Evolutionary conservation across 2,888 invertebrate species (phyloP), one percentile per base, ranked within the genome.

Genomic region (Drosophila greeni): DNA sequence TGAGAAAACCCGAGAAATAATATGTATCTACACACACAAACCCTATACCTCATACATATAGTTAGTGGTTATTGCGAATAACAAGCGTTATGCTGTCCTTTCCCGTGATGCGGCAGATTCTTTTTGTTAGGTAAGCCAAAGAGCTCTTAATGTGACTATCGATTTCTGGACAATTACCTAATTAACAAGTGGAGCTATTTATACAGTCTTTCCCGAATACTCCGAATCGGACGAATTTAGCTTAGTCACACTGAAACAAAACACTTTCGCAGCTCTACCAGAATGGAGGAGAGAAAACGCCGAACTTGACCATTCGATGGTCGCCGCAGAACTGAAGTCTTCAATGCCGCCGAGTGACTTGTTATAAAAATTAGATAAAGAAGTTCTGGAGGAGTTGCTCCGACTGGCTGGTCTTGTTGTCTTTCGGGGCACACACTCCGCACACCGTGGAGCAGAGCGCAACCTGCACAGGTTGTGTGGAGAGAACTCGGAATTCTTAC

Each of bases 351-450:
- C 74, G 57, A 74, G 68, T 58, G 56, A 70, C 84, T 74, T 82
- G 79, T 84, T 81, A 81, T 81, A 84, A 76, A 82, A 81, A 67
- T 83, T 83, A 79, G 81, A 68, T 75, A 62, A 82, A 82, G 72
- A 77, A 75, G 75, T 79, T 79, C 78, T 82, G 71, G 70, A 66
- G 82, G 71, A 69, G 61, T 65, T 61, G 66, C 48, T 54, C 12
- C 48, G 47, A 64, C 61, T 47, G 34, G 52, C 39, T 53, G 59
- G 64, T 33, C 49, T 49, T 20, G 33, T 26, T 51, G 66, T 52
- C 52, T 49, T 57, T 24, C 31, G 36, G 49, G 40, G 40, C 37
- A 18, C n/a, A 36, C 33, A 34, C 33, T n/a, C 7, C 14, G 1
- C 14, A 34, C 36, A 9, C 16, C 36, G 8, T 3, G 12, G 18